Conservation (phyloP, 2,113 vertebrate species). For the Leptobrachium leishanense region DNA sequence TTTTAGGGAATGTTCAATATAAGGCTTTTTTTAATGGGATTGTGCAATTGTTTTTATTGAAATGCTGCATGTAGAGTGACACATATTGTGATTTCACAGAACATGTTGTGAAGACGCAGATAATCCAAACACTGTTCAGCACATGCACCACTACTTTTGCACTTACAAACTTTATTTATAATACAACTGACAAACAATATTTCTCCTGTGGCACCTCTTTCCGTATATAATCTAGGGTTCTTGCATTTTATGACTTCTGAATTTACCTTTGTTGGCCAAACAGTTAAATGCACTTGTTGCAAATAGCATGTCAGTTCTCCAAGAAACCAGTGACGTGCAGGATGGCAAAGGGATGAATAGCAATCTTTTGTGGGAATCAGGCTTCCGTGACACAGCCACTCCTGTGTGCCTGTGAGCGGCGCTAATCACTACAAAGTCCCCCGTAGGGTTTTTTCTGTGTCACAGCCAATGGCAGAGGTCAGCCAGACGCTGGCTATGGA, state of each 20-base stretch:
- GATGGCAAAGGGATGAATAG: slow-evolving; percentile 7
- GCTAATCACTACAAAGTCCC: slow-evolving; percentile 32
- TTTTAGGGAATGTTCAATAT: too few relatives aligned
- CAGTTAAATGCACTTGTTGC: slow-evolving; percentile 4
- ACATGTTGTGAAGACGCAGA: too few relatives aligned
- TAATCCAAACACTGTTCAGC: too few relatives aligned
- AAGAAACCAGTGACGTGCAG: background rate
- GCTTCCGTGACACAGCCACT: slow-evolving; percentile 20
- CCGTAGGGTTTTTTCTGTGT: slow-evolving; percentile 35
- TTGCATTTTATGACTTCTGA: background rate
- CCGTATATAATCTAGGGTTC: too few relatives aligned
- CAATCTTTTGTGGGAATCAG: slow-evolving; percentile 29
- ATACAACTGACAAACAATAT: too few relatives aligned
- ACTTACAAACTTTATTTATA: too few relatives aligned
- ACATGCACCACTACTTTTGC: too few relatives aligned
- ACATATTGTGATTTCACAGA: too few relatives aligned
- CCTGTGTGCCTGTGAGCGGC: background rate
- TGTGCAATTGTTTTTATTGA: too few relatives aligned
- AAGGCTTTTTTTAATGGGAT: too few relatives aligned
- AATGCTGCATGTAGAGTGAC: too few relatives aligned
- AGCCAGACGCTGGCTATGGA: slow-evolving; percentile 31
- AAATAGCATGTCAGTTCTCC: background rate
- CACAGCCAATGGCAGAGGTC: slow-evolving; percentile 41
- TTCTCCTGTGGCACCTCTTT: too few relatives aligned
- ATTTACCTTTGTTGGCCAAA: background rate